phyloP scores from a whole-genome alignment of 2,797 vertebrate species.

The Hydrocynus forskahlii region DNA sequence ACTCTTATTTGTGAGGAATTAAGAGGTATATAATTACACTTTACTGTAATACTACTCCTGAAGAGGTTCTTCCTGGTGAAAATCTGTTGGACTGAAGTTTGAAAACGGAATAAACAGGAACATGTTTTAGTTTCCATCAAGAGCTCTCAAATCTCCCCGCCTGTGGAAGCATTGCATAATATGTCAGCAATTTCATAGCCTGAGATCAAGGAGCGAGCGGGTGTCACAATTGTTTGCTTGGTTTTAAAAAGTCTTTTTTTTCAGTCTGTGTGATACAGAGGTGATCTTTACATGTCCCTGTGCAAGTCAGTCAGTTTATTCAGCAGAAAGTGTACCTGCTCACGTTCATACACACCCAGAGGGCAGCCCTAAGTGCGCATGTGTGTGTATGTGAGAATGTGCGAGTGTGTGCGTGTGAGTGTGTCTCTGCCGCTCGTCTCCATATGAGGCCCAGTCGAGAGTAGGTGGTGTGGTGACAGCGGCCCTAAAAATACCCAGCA shows the following conservation, averaged over 20 bases:
- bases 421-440: slow-evolving; percentile 39
- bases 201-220: not conserved
- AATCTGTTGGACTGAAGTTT: not conserved
- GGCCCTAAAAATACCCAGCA: slow-evolving; percentile 64
- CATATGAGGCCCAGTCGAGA: slow-evolving; percentile 59
- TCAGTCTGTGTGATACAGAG: not conserved
- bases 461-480: slow-evolving; percentile 43
- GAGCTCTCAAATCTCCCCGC: too few species aligned
- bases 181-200: slow-evolving; percentile 17
- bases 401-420: not conserved
- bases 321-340: not conserved
- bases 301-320: not conserved
- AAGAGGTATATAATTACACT: not conserved
- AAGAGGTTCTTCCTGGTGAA: not conserved
- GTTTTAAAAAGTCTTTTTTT: not conserved
- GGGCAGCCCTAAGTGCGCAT: not conserved
- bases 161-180: not conserved
- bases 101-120: not conserved
- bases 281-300: not conserved
- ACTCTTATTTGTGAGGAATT: not conserved
- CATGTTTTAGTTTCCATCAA: not conserved
- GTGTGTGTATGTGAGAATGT: slow-evolving; percentile 12
- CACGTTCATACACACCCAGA: not conserved
- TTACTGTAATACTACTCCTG: too few species aligned
- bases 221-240: not conserved